phyloP scores from a whole-genome alignment of 2,113 vertebrate species.

The Pygoscelis adeliae region DNA sequence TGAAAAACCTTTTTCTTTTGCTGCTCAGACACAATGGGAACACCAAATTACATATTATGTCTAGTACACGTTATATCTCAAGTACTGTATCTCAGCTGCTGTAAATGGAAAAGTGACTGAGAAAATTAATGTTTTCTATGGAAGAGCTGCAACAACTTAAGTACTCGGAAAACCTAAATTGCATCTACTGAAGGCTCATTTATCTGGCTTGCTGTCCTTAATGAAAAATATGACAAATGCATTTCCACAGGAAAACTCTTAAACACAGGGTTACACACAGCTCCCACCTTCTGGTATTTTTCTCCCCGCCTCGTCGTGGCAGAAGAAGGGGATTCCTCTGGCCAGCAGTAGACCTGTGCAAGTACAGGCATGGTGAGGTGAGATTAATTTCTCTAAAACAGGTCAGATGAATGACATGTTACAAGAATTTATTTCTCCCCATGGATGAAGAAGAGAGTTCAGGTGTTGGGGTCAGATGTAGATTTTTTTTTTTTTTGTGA shows the following conservation, averaged over 20 bases:
- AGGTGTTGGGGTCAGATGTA: not conserved
- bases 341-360: not conserved
- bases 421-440: not conserved
- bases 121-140: not conserved
- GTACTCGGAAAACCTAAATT: not conserved
- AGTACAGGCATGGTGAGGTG: not conserved
- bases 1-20: not conserved
- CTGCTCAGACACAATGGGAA: not conserved
- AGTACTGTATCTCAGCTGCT: not conserved
- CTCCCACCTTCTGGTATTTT: not conserved
- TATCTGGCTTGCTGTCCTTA: not conserved
- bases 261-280: not conserved
- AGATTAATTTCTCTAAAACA: not conserved
- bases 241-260: not conserved
- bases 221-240: not conserved
- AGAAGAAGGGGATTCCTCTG: not conserved
- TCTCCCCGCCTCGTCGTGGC: fast-evolving
- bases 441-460: not conserved
- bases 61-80: not conserved
- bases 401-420: not conserved
- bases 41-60: not conserved
- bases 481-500: not conserved
- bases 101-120: not conserved
- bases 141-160: not conserved
- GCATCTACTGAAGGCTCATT: not conserved